Conservation (phyloP, 2,888 invertebrate genomes). For the Crepidodera aurea region DNA sequence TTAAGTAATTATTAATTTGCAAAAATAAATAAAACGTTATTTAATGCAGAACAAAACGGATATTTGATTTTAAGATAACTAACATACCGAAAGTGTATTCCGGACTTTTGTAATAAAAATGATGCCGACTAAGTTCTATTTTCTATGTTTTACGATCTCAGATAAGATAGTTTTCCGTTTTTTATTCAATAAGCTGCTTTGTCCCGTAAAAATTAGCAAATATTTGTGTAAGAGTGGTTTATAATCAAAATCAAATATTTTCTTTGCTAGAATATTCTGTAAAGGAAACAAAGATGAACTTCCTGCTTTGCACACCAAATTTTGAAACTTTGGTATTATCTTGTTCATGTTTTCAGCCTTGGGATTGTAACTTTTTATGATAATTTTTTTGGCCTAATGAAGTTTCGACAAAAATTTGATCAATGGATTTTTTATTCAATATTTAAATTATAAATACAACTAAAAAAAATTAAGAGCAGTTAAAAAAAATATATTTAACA, state of each 20-base stretch:
- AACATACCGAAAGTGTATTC: too few relatives aligned
- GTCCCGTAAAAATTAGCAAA: conserved; percentile 6
- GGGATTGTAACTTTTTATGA: too few relatives aligned
- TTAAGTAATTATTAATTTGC: too few relatives aligned
- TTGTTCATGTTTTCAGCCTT: not conserved
- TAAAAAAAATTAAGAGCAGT: too few relatives aligned
- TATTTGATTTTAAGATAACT: too few relatives aligned
- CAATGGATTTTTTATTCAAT: too few relatives aligned
- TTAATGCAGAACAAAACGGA: too few relatives aligned
- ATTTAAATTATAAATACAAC: too few relatives aligned
- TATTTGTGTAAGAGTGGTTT: conserved; percentile 5
- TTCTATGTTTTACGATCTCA: not conserved
- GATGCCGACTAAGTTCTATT: not conserved
- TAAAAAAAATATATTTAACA: too few relatives aligned
- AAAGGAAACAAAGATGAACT: not conserved
- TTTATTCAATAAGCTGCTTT: not conserved
- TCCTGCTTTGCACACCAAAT: not conserved
- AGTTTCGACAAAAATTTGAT: too few relatives aligned
- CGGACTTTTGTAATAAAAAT: not conserved
- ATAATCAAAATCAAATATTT: not conserved
- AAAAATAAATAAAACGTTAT: too few relatives aligned
- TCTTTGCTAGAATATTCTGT: conserved; percentile 2
- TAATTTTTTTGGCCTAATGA: too few relatives aligned
- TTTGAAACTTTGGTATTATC: not conserved
- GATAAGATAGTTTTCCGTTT: not conserved